A percentile compares a stretch with the other conserved stretches of the same genome.
phyloP scores from a whole-genome alignment of 1,140 invertebrate genomes.

The Orchestia grillus region DNA sequence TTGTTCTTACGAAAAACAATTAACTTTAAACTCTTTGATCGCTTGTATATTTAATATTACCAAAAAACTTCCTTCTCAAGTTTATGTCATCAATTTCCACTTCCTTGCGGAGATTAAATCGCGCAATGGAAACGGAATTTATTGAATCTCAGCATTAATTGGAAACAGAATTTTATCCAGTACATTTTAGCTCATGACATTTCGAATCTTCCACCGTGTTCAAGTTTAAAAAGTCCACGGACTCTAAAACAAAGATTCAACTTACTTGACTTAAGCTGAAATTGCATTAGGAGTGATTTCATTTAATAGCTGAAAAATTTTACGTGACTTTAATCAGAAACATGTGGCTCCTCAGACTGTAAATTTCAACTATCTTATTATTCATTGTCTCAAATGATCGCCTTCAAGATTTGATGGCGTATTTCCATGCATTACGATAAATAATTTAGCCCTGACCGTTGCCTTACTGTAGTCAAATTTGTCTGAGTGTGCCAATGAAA shows the following conservation, averaged over 20 bases:
- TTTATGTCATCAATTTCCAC: not conserved
- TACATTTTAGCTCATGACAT: no score
- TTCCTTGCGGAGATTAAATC: not conserved
- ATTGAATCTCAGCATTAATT: no score
- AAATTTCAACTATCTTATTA: no score
- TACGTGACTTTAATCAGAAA: no score
- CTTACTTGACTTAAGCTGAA: not conserved
- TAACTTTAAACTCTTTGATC: not conserved
- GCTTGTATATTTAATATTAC: not conserved
- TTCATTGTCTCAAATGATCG: not conserved
- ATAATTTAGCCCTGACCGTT: not conserved
- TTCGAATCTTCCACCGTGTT: no score
- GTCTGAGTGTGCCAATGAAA: not conserved
- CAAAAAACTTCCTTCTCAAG: no score
- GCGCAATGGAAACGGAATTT: no score
- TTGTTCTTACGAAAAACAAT: no score
- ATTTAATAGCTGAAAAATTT: no score
- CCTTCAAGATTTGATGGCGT: not conserved
- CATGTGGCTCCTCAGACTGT: no score
- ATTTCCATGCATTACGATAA: not conserved
- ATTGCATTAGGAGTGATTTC: no score
- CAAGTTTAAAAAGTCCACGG: not conserved
- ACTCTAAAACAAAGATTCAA: not conserved
- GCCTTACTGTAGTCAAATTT: not conserved
- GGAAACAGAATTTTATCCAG: not conserved